Conservation (phyloP, 2,888 invertebrate species). For the Conomelus anceps region DNA sequence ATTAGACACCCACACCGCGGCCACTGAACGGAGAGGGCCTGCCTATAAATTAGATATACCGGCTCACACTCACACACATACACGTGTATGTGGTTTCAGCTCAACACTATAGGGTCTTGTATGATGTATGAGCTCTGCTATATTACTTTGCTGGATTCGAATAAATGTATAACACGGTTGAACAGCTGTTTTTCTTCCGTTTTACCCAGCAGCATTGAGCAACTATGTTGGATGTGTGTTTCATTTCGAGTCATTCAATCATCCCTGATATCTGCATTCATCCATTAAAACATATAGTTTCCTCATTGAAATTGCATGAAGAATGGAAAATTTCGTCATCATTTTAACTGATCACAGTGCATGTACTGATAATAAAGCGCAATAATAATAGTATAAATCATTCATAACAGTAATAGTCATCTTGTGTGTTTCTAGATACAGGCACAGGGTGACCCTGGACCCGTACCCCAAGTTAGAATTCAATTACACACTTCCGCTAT, state of each 20-base stretch:
- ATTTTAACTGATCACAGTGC: neutral
- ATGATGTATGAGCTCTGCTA: conserved; percentile 9
- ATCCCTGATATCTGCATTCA: neutral
- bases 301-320: neutral
- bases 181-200: conserved; percentile 17
- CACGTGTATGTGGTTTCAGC: neutral
- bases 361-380: no score
- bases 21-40: conserved; percentile 21
- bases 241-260: neutral
- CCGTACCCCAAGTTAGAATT: no score
- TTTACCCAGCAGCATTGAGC: neutral
- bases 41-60: conserved; percentile 27
- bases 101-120: conserved; percentile 3
- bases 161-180: conserved; percentile 7
- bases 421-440: neutral
- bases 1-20: conserved; percentile 25
- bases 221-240: neutral
- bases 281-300: neutral
- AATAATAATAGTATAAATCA: no score
- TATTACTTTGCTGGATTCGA: conserved; percentile 8
- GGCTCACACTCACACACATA: no score
- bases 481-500: no score
- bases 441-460: no score
- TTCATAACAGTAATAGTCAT: neutral
- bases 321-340: neutral